These are phyloP conservation scores for Scopus umbretta DNA, from an alignment of 2,113 vertebrate species.

Conservation along the genomic window DNA sequence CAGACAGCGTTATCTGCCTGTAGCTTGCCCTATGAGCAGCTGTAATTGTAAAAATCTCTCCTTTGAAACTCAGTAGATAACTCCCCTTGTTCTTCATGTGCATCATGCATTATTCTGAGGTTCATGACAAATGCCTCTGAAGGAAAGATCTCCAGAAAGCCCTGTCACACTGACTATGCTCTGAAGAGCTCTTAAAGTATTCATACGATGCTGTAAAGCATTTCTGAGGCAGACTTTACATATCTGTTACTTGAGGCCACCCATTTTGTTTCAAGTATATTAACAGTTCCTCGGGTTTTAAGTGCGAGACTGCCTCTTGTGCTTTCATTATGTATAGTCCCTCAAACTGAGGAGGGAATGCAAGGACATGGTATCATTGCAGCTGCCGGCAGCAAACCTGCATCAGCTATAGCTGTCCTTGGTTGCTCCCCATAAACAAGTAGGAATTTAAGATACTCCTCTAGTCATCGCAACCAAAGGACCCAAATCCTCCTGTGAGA, in stretches of 20 bases:
- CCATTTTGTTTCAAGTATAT: neutral
- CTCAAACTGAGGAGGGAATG: neutral
- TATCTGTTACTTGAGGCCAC: neutral
- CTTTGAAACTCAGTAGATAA: neutral
- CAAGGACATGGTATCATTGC: rapidly evolving
- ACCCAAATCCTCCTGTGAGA: neutral
- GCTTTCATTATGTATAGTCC: rapidly evolving
- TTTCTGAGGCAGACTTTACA: neutral
- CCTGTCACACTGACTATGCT: neutral
- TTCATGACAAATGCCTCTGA: neutral
- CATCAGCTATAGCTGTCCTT: neutral
- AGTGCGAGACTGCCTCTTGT: neutral
- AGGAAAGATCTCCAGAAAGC: neutral
- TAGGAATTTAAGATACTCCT: neutral
- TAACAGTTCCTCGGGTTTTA: neutral
- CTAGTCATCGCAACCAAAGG: neutral
- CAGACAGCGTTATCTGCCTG: neutral
- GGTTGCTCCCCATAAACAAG: neutral
- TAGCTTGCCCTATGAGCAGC: neutral
- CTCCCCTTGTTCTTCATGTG: neutral
- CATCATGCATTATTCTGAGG: neutral
- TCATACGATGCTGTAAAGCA: neutral
- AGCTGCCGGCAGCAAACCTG: neutral
- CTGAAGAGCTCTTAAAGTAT: neutral
- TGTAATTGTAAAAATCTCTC: neutral